These are phyloP conservation scores for Norana najaformis DNA, from an alignment of 2,888 invertebrate genomes.

Conservation along the genomic window DNA sequence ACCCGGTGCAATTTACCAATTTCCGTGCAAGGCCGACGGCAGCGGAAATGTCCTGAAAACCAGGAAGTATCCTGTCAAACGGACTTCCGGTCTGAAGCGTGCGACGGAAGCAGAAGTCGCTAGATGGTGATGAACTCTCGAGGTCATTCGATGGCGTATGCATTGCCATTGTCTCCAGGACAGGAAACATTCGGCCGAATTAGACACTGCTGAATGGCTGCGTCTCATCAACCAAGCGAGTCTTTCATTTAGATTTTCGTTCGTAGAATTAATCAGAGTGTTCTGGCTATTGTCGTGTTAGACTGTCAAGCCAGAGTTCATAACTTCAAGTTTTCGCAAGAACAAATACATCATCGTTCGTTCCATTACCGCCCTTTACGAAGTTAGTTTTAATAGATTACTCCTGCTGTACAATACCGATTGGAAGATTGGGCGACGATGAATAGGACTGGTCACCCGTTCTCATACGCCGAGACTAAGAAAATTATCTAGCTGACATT, in stretches of 20 bases:
- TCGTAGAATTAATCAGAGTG: too few species aligned
- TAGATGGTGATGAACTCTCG: not conserved
- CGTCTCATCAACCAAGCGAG: not conserved
- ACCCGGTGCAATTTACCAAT: not conserved
- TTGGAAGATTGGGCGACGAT: too few species aligned
- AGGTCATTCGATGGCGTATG: not conserved
- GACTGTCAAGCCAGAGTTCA: too few species aligned
- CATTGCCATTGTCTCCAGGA: not conserved
- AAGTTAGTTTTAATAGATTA: too few species aligned
- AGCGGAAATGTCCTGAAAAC: not conserved
- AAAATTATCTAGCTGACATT: too few species aligned
- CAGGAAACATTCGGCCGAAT: not conserved
- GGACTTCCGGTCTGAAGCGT: not conserved
- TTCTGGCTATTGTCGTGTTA: too few species aligned
- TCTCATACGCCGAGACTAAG: too few species aligned
- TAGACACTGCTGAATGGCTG: not conserved
- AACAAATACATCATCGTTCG: too few species aligned
- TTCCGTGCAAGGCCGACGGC: not conserved
- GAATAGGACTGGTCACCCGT: too few species aligned
- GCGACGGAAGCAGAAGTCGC: not conserved
- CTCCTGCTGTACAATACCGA: too few species aligned
- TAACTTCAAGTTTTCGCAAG: too few species aligned
- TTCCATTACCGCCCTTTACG: too few species aligned
- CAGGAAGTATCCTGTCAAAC: conserved; percentile 2
- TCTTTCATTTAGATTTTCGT: not conserved